phyloP scores from a whole-genome alignment of 1,140 invertebrate genomes.

The Drosophila chauvacae region DNA sequence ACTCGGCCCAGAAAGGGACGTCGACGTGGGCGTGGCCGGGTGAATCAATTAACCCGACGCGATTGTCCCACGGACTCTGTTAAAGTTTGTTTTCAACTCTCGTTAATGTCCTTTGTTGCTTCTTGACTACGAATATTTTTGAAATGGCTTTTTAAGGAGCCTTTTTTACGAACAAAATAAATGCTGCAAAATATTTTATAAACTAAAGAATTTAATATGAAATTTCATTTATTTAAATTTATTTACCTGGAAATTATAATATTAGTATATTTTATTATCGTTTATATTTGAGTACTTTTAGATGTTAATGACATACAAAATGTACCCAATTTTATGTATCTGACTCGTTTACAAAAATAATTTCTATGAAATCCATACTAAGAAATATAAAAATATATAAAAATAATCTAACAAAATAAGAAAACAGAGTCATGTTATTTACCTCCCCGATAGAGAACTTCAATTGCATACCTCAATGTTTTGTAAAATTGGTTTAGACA shows the following conservation, averaged over 20 bases:
- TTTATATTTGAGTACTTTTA: too few relatives aligned
- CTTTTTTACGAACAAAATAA: slow-evolving; percentile 10
- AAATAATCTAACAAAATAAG: neutral
- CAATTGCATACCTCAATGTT: neutral
- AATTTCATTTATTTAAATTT: neutral
- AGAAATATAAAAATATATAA: too few relatives aligned
- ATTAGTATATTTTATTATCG: too few relatives aligned
- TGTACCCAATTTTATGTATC: too few relatives aligned
- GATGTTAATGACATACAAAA: too few relatives aligned
- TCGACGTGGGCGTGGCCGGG: slow-evolving; percentile 2
- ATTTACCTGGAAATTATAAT: too few relatives aligned
- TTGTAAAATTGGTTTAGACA: slow-evolving; percentile 7
- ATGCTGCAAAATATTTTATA: slow-evolving; percentile 13
- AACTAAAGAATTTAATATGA: neutral
- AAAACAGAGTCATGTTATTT: neutral
- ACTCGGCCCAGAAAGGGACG: slow-evolving; percentile 10
- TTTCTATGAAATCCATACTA: too few relatives aligned
- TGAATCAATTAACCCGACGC: slow-evolving; percentile 14
- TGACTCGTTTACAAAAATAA: too few relatives aligned
- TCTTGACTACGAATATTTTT: neutral
- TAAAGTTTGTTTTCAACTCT: slow-evolving; percentile 51
- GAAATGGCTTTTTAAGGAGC: neutral
- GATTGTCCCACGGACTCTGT: slow-evolving; percentile 29
- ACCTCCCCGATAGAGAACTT: neutral
- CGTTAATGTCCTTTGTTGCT: slow-evolving; percentile 22